phyloP scores from a whole-genome alignment of 2,797 vertebrate species.

The Microctenopoma lineatum region DNA sequence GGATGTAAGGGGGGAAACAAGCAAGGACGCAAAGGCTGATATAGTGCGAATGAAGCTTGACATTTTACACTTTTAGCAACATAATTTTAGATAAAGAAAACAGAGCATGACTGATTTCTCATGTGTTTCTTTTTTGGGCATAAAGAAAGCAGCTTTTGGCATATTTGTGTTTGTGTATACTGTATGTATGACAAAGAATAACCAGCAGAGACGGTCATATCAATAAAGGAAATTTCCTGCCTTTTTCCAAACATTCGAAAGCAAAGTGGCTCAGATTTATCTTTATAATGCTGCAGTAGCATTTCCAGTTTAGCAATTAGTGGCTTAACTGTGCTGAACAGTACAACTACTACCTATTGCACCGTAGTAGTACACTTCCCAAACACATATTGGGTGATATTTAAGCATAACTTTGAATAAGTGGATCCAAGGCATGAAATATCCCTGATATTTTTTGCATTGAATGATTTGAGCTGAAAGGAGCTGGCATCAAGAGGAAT shows the following conservation, averaged over 20 bases:
- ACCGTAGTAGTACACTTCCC: not conserved
- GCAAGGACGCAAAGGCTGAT: conserved; percentile 15
- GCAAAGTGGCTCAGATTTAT: not conserved
- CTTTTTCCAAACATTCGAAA: conserved; percentile 48
- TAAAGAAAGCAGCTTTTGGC: conserved; percentile 59
- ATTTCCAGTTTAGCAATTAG: conserved; percentile 8
- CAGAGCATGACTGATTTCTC: conserved; percentile 54
- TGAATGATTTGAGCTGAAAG: conserved; percentile 76
- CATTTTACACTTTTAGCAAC: conserved; percentile 15
- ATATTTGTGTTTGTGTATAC: conserved; percentile 20
- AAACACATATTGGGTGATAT: conserved; percentile 4
- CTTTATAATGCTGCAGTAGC: not conserved
- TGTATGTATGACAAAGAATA: conserved; percentile 41
- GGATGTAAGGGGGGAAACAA: conserved; percentile 20
- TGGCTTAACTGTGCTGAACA: not conserved
- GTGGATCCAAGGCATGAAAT: conserved; percentile 72
- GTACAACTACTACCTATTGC: not conserved
- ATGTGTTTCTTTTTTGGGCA: conserved; percentile 44
- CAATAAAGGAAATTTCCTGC: conserved; percentile 68
- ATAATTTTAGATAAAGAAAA: conserved; percentile 48
- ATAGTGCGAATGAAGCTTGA: conserved; percentile 27
- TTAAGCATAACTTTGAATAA: conserved; percentile 17
- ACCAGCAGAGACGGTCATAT: conserved; percentile 67
- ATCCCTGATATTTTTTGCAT: conserved; percentile 65
- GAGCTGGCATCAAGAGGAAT: conserved; percentile 65